Conservation (phyloP, 2,113 vertebrate species). For the Tapirus terrestris region DNA sequence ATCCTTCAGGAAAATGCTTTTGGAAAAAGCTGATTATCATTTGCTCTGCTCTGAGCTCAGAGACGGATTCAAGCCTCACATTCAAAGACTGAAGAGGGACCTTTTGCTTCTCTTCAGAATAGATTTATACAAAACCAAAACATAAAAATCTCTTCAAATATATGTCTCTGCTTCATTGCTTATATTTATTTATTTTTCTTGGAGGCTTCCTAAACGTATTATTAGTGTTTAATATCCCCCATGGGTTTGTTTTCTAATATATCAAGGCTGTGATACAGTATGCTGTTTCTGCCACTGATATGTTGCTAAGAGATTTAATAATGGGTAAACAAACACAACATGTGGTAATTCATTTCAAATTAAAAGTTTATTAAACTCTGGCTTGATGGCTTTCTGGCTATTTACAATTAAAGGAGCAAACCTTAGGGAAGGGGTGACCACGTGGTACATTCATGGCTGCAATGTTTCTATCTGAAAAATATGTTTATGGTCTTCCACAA, state of each 20-base stretch:
- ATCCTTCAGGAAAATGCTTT: neutral
- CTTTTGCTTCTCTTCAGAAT: slow-evolving; percentile 27
- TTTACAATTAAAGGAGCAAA: slow-evolving; percentile 89
- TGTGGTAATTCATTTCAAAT: slow-evolving; percentile 92
- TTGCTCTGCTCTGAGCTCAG: neutral
- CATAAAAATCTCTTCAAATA: slow-evolving; percentile 66
- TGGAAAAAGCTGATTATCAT: neutral
- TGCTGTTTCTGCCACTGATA: slow-evolving; percentile 86
- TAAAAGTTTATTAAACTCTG: slow-evolving; percentile 92
- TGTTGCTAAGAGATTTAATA: slow-evolving; percentile 91
- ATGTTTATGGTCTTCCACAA: slow-evolving; percentile 85
- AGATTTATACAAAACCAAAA: slow-evolving; percentile 68
- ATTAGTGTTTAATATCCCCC: slow-evolving; percentile 87
- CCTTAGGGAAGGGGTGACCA: slow-evolving; percentile 85
- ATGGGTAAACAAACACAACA: slow-evolving; percentile 92
- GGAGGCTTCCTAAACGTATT: slow-evolving; percentile 83
- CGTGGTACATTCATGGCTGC: slow-evolving; percentile 81
- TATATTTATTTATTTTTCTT: slow-evolving; percentile 86
- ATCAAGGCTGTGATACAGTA: slow-evolving; percentile 85
- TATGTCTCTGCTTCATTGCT: slow-evolving; percentile 73
- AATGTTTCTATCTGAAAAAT: slow-evolving; percentile 84
- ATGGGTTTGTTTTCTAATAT: slow-evolving; percentile 88
- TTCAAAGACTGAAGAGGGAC: neutral
- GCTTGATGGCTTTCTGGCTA: slow-evolving; percentile 91
- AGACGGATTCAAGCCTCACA: neutral